Conservation (phyloP, 2,797 vertebrate genomes). For the Liasis olivaceus region DNA sequence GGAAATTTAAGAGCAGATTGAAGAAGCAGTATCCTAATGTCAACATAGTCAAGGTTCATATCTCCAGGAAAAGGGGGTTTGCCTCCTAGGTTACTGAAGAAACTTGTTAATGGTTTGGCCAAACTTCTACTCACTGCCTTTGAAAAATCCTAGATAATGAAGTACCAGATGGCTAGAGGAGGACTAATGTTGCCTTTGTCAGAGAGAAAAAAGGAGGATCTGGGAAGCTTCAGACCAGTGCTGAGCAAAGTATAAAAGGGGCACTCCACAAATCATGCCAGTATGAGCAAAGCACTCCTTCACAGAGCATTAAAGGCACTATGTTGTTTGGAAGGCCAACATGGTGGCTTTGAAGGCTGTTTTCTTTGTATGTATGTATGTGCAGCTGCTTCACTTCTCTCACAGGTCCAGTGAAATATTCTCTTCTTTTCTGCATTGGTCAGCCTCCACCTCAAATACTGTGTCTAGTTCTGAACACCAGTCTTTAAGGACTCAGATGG, state of each 20-base stretch:
- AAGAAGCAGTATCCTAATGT: background rate
- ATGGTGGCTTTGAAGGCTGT: background rate
- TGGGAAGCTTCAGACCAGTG: background rate
- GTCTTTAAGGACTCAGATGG: background rate
- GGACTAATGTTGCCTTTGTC: background rate
- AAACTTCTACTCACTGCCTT: background rate
- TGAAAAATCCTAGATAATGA: background rate
- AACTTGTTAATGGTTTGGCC: background rate
- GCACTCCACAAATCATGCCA: background rate
- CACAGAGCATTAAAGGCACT: background rate
- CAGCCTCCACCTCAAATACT: background rate
- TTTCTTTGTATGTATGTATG: background rate
- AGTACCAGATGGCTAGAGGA: background rate
- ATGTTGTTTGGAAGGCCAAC: background rate
- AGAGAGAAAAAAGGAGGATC: background rate
- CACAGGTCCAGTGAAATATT: background rate
- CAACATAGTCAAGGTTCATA: background rate
- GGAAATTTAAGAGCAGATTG: background rate
- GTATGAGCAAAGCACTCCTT: background rate
- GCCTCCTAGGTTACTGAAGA: background rate
- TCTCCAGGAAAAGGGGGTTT: background rate
- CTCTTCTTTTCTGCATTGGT: background rate
- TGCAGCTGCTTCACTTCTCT: background rate
- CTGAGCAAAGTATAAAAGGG: background rate
- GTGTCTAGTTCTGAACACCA: background rate